phyloP scores from a whole-genome alignment of 1,140 invertebrate genomes.

The Agrypnia vestita region DNA sequence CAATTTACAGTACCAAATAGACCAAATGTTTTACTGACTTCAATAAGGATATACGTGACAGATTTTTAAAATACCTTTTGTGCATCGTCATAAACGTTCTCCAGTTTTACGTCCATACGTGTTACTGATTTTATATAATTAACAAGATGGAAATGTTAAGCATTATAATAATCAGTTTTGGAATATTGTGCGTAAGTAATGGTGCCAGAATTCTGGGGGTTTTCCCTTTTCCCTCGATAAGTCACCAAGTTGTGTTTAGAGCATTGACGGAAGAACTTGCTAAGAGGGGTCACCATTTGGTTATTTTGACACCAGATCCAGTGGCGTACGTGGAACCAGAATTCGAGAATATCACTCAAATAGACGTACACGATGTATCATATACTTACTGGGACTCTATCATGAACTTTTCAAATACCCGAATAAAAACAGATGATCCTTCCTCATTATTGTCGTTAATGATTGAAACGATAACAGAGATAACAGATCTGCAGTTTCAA shows the following conservation, averaged over 20 bases:
- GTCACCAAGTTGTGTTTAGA: conserved; percentile 74
- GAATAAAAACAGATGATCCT: conserved; percentile 14
- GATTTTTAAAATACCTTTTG: too few relatives aligned
- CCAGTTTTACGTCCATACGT: too few relatives aligned
- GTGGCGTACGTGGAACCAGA: conserved; percentile 60
- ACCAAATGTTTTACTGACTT: too few relatives aligned
- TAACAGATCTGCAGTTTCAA: conserved; percentile 60
- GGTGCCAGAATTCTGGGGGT: conserved; percentile 71
- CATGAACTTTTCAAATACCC: conserved; percentile 21
- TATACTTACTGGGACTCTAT: conserved; percentile 59
- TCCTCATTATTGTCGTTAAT: conserved; percentile 60
- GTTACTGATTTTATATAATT: too few relatives aligned
- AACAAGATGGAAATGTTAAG: too few relatives aligned
- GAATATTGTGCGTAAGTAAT: too few relatives aligned
- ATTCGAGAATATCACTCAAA: conserved; percentile 65
- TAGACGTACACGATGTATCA: conserved; percentile 64
- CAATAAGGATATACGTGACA: too few relatives aligned
- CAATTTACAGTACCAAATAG: too few relatives aligned
- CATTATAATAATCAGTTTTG: too few relatives aligned
- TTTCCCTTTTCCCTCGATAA: conserved; percentile 71
- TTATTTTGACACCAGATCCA: conserved; percentile 66
- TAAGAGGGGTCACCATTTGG: conserved; percentile 70
- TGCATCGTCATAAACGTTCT: too few relatives aligned
- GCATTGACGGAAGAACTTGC: conserved; percentile 68
- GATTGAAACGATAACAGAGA: conserved; percentile 10